Conservation (phyloP, 2,113 vertebrate genomes). For the Dasypus novemcinctus region DNA sequence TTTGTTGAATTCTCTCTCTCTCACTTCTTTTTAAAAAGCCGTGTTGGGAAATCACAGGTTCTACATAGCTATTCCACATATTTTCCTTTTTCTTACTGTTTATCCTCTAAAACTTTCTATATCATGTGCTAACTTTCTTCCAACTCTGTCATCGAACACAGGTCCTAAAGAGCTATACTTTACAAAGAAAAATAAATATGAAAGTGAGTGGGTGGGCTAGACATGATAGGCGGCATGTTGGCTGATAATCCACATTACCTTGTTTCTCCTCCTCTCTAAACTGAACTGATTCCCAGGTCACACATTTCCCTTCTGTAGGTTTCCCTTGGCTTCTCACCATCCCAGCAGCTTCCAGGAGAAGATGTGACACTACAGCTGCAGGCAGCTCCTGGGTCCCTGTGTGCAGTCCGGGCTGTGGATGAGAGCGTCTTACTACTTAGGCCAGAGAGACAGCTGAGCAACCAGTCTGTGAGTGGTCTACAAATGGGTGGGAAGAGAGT, state of each 20-base stretch:
- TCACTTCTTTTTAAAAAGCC: not conserved
- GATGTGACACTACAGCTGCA: slow-evolving; percentile 79
- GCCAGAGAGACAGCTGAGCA: slow-evolving; percentile 81
- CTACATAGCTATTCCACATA: not conserved
- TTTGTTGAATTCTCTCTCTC: not conserved
- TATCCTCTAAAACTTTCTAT: not conserved
- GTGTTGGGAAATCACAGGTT: not conserved
- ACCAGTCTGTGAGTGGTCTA: slow-evolving; percentile 69
- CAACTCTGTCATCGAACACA: not conserved
- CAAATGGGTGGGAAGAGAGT: rapidly evolving
- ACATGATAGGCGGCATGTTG: not conserved
- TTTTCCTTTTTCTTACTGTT: not conserved
- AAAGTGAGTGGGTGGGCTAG: not conserved
- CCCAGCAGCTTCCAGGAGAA: slow-evolving; percentile 85
- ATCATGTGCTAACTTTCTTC: not conserved
- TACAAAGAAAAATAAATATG: not conserved
- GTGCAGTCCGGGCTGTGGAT: slow-evolving; percentile 87
- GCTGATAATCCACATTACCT: not conserved
- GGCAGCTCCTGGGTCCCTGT: slow-evolving; percentile 86
- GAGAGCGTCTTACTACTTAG: slow-evolving; percentile 80
- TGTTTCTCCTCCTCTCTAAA: not conserved
- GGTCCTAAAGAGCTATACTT: not conserved
- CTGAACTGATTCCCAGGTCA: not conserved
- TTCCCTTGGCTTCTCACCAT: slow-evolving; percentile 80
- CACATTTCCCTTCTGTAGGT: slow-evolving; percentile 75